These are phyloP conservation scores for Phymatocera aterrima DNA, from an alignment of 2,888 invertebrate species.

Conservation along the genomic window DNA sequence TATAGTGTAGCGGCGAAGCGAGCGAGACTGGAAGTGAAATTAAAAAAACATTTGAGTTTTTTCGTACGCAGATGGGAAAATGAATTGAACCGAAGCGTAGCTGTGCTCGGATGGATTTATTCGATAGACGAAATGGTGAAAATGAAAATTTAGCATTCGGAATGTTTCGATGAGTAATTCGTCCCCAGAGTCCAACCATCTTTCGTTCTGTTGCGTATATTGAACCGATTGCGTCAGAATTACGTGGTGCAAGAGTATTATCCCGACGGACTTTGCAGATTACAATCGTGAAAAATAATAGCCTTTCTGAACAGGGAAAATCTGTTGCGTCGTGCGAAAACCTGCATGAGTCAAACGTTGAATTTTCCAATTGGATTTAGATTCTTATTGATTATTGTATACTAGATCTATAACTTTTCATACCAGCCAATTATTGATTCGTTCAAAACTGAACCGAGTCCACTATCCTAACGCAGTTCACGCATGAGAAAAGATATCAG, in stretches of 20 bases:
- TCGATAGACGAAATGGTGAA: background rate
- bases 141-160: background rate
- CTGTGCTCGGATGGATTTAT: background rate
- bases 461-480: background rate
- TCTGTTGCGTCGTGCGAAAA: too few species aligned
- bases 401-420: background rate
- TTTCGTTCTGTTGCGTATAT: background rate
- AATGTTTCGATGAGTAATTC: background rate
- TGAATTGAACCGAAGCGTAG: background rate
- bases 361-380: too few species aligned
- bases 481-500: background rate
- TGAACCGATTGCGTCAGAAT: slow-evolving; percentile 1
- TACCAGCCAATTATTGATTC: background rate
- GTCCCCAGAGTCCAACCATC: background rate
- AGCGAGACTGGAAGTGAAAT: background rate
- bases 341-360: too few species aligned
- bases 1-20: background rate
- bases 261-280: background rate
- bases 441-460: background rate
- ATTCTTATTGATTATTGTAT: too few species aligned
- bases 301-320: too few species aligned
- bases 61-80: background rate
- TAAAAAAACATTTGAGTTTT: background rate
- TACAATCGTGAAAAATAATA: background rate
- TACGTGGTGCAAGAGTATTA: background rate